These are phyloP conservation scores for Catocala sponsa DNA, from an alignment of 2,888 invertebrate species.

Conservation along the genomic window DNA sequence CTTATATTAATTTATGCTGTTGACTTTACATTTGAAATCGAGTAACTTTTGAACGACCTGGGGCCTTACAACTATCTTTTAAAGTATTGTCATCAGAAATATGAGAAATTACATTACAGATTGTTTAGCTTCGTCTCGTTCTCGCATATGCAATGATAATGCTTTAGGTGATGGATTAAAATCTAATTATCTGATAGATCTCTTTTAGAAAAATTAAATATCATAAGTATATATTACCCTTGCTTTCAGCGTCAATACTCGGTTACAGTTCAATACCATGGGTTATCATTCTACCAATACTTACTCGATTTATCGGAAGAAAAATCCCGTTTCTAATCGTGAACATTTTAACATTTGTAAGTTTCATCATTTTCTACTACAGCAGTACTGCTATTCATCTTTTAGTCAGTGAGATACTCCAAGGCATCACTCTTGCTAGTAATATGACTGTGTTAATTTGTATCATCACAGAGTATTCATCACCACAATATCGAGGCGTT, in stretches of 20 bases:
- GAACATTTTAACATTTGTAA: slow-evolving; percentile 48
- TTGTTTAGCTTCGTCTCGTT: too few relatives aligned
- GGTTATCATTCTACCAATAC: slow-evolving; percentile 49
- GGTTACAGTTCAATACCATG: slow-evolving; percentile 52
- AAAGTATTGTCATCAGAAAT: too few relatives aligned
- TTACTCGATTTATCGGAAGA: slow-evolving; percentile 48
- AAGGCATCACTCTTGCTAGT: slow-evolving; percentile 60
- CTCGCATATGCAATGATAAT: too few relatives aligned
- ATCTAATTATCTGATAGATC: too few relatives aligned
- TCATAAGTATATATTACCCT: too few relatives aligned
- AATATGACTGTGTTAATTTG: slow-evolving; percentile 61
- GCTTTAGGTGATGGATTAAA: too few relatives aligned
- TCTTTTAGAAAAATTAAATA: too few relatives aligned
- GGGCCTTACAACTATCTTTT: too few relatives aligned
- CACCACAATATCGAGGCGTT: slow-evolving; percentile 64
- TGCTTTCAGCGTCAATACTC: slow-evolving; percentile 52
- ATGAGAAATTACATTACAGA: too few relatives aligned
- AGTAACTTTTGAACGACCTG: too few relatives aligned
- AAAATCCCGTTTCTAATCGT: slow-evolving; percentile 50
- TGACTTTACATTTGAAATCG: too few relatives aligned
- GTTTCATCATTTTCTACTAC: slow-evolving; percentile 60
- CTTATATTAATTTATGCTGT: too few relatives aligned
- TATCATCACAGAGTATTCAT: slow-evolving; percentile 63
- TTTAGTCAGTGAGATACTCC: slow-evolving; percentile 59
- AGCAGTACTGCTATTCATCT: slow-evolving; percentile 58